phyloP scores from a whole-genome alignment of 2,888 invertebrate genomes.

The Rhabditophanes sp. region DNA sequence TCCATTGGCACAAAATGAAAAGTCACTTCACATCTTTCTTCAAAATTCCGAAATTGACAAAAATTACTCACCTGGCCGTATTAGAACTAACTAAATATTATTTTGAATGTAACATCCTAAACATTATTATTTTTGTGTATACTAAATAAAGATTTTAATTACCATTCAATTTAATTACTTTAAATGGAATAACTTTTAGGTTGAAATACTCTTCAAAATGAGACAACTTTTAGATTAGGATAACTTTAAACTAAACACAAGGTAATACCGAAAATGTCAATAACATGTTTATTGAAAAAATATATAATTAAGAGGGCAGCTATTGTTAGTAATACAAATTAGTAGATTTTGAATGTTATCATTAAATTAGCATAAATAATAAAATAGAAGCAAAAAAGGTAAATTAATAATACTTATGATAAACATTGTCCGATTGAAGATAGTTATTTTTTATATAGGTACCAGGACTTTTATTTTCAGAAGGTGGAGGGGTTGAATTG shows the following conservation, averaged over 20 bases:
- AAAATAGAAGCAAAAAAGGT: no score
- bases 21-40: conserved; percentile 96
- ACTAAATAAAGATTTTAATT: no score
- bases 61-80: conserved; percentile 98
- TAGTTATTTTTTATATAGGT: no score
- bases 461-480: no score
- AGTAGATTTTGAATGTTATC: not conserved
- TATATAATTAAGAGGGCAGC: not conserved
- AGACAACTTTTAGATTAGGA: not conserved
- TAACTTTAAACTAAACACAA: not conserved
- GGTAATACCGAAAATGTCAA: not conserved
- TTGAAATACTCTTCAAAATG: not conserved
- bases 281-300: not conserved
- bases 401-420: no score
- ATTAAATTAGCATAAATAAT: no score
- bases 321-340: not conserved
- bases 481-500: no score
- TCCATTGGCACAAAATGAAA: conserved; percentile 92
- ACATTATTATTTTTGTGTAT: not conserved
- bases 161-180: no score
- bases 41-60: conserved; percentile 93
- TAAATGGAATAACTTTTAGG: no score
- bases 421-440: no score
- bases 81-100: conserved; percentile 58
- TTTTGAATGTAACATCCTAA: not conserved